Conservation (phyloP, 2,113 vertebrate genomes). For the Platysternon megacephalum region DNA sequence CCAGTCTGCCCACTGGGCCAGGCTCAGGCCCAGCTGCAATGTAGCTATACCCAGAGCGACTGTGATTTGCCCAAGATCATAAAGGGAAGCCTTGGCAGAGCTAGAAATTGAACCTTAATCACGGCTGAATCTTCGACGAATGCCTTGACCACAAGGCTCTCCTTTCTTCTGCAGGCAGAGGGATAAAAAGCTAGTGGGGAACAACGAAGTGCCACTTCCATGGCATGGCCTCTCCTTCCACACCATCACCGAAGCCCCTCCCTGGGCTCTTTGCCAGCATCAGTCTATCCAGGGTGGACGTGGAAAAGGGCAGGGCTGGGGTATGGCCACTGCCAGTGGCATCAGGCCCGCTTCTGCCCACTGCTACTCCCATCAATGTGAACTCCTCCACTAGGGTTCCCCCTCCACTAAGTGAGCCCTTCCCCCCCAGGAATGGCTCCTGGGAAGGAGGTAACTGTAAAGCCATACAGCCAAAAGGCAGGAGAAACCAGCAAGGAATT, state of each 20-base stretch:
- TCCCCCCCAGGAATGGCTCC: background rate
- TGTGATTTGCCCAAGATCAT: background rate
- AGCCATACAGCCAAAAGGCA: background rate
- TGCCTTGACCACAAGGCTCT: too few species aligned
- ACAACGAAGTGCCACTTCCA: background rate
- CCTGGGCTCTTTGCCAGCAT: too few species aligned
- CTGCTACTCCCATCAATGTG: too few species aligned
- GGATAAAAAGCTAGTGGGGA: background rate
- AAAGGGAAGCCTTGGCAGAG: background rate
- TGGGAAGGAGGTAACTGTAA: background rate
- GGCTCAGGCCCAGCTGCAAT: too few species aligned
- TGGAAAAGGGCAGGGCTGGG: too few species aligned
- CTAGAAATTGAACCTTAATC: background rate
- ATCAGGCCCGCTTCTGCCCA: too few species aligned
- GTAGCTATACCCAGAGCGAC: background rate
- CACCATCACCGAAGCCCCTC: background rate
- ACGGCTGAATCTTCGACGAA: too few species aligned
- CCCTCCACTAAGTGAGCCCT: too few species aligned
- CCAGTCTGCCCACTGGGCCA: too few species aligned
- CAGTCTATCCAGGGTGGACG: too few species aligned
- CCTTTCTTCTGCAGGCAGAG: background rate
- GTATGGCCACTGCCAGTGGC: too few species aligned
- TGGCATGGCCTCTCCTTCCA: background rate
- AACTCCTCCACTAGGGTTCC: too few species aligned
- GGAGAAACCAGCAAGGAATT: background rate